These are phyloP conservation scores for Pangasianodon gigas DNA, from an alignment of 2,113 vertebrate species.

Conservation along the genomic window DNA sequence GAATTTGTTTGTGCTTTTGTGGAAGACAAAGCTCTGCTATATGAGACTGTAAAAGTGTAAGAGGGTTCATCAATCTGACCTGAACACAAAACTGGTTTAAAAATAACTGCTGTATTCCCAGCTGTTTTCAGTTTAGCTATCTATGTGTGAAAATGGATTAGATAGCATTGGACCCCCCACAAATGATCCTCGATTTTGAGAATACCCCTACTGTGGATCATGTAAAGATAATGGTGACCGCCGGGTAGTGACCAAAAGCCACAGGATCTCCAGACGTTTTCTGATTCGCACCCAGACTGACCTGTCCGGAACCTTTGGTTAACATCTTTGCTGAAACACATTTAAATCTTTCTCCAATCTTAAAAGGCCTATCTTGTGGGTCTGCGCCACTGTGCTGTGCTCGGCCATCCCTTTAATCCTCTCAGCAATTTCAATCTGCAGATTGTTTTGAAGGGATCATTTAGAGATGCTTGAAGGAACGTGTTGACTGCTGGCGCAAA, in stretches of 20 bases:
- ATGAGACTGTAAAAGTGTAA: constrained; percentile 24
- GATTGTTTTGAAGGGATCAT: constrained; percentile 56
- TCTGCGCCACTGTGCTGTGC: constrained; percentile 29
- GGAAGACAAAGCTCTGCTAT: constrained; percentile 29
- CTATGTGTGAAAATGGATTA: constrained; percentile 46
- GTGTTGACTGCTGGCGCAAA: constrained; percentile 55
- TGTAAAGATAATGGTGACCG: not conserved
- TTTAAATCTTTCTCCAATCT: constrained; percentile 38
- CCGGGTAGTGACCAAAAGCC: not conserved
- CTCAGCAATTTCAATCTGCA: constrained; percentile 57
- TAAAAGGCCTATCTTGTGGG: constrained; percentile 43
- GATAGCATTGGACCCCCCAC: constrained; percentile 40
- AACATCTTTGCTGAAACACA: constrained; percentile 43
- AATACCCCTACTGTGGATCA: not conserved
- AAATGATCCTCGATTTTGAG: not conserved
- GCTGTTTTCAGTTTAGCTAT: constrained; percentile 27
- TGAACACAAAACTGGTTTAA: constrained; percentile 31
- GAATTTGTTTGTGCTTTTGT: constrained; percentile 23
- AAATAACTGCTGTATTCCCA: not conserved
- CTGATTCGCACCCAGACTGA: constrained; percentile 21
- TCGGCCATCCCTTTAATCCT: constrained; percentile 52
- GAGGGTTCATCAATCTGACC: not conserved
- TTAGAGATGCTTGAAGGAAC: constrained; percentile 58
- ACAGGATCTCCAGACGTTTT: constrained; percentile 28
- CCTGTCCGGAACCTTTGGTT: constrained; percentile 36